Evolutionary conservation across 2,113 vertebrate genomes (phyloP), one percentile per base, ranked within the genome.

Genomic region (Prinia subflava): DNA sequence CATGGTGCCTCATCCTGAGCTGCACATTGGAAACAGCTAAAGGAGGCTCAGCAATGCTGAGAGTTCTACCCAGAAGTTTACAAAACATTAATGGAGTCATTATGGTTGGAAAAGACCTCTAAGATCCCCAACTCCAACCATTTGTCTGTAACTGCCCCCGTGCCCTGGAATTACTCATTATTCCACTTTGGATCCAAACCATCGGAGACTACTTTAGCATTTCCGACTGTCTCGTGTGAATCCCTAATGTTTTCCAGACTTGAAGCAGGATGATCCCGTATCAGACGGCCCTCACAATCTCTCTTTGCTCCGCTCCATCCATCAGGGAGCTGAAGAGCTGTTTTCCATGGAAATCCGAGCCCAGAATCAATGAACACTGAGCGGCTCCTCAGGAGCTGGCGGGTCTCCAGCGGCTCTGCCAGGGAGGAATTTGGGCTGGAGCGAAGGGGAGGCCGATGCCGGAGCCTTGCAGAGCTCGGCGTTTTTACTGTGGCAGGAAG

Each of bases 241-340:
- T 15, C 18, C 12, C 1, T 16, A 15, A 2, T 7, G 19, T 28
- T 57, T 82, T 37, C 67, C 67, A 83, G 33, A 1, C 12, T 3
- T 4, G 3, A 13, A 27, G 46, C 1, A 0, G 1, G 10, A 23
- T 9, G 50, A 4, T 28, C 9, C n/a, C 0, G 1, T 6, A 4
- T 47, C 67, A 3, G 2, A 2, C 1, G 23, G n/a, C 9, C 53
- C 49, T 53, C 25, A 1, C 0, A 3, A 15, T 23, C 81, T 24
- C 11, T 39, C 24, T 47, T 6, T 5, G 39, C 53, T 39, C 20
- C 19, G 2, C 56, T 19, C 4, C 7, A 2, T 27, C 41, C 4
- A 0, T 7, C 1, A 1, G 33, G 65, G 19, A 73, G 62, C 60
- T 7, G 3, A 10, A 4, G 3, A 37, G 52, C 78, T 5, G 41